These are phyloP conservation scores for Pampus argenteus DNA, from an alignment of 2,797 vertebrate genomes.

Conservation along the genomic window DNA sequence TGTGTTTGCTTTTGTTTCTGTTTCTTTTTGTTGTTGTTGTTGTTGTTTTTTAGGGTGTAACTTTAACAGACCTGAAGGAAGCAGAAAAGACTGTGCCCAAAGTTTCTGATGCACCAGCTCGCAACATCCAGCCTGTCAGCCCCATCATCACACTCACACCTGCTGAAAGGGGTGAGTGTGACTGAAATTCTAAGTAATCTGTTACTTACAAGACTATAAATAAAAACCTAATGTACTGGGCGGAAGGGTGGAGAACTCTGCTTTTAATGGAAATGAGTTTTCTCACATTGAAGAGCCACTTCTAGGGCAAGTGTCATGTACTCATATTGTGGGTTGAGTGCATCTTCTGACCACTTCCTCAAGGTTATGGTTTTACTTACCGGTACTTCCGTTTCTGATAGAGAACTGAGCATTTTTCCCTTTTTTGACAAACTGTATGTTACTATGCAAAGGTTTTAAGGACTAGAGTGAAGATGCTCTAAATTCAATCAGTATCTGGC, in stretches of 20 bases:
- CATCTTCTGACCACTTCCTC: neutral
- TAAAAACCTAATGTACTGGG: conserved; percentile 28
- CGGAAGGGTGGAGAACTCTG: conserved; percentile 46
- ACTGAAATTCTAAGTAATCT: neutral
- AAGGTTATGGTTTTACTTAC: neutral
- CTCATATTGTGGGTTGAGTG: neutral
- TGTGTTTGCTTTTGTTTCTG: conserved; percentile 6
- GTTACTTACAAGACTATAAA: no score
- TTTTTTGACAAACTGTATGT: neutral
- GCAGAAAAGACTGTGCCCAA: conserved; percentile 86
- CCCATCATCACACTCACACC: conserved; percentile 83
- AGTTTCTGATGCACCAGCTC: conserved; percentile 63
- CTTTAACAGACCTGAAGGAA: conserved; percentile 92
- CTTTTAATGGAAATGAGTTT: conserved; percentile 34
- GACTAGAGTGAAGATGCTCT: no score
- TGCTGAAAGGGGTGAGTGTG: conserved; percentile 82
- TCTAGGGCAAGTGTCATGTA: no score
- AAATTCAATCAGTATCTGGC: no score
- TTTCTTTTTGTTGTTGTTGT: no score
- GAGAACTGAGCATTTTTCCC: neutral
- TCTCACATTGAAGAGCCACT: neutral
- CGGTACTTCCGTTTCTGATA: no score
- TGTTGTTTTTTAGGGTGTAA: conserved; percentile 88
- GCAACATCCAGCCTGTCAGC: conserved; percentile 81
- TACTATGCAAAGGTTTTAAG: no score